phyloP scores from a whole-genome alignment of 2,113 vertebrate genomes.

The Cichladusa arquata region DNA sequence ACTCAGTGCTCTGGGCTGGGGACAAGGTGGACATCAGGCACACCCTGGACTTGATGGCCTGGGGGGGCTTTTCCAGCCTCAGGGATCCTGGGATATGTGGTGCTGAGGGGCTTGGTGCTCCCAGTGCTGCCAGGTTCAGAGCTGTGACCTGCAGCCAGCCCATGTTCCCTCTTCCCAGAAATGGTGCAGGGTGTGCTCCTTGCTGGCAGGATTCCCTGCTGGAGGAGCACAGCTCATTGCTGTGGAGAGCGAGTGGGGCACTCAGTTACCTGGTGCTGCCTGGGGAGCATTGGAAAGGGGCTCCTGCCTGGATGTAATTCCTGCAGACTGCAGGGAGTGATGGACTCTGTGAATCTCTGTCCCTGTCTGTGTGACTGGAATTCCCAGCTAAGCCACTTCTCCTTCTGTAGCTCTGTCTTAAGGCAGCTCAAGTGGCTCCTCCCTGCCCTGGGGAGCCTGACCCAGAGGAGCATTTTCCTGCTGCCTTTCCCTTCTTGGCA shows the following conservation, averaged over 20 bases:
- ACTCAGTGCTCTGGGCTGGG: neutral
- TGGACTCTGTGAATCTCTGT: accelerated
- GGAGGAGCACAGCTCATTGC: neutral
- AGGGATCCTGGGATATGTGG: neutral
- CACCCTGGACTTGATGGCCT: accelerated
- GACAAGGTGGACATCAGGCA: accelerated
- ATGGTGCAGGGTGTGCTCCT: neutral
- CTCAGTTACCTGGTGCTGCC: too few species aligned
- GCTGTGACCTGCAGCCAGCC: neutral
- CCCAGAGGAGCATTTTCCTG: neutral
- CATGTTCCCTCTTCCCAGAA: neutral
- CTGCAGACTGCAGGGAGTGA: neutral
- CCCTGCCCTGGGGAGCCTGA: neutral
- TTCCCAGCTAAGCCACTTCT: neutral
- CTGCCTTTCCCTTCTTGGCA: neutral
- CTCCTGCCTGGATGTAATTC: neutral
- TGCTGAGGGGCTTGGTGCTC: neutral
- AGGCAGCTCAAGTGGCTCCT: neutral
- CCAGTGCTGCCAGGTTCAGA: neutral
- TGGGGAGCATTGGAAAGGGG: neutral
- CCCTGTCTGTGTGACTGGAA: neutral
- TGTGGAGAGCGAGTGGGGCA: accelerated
- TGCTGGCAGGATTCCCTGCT: neutral
- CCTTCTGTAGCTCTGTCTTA: neutral
- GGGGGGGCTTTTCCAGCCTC: neutral